These are phyloP conservation scores for Allophyes oxyacanthae DNA, from an alignment of 2,888 invertebrate species.

Conservation along the genomic window DNA sequence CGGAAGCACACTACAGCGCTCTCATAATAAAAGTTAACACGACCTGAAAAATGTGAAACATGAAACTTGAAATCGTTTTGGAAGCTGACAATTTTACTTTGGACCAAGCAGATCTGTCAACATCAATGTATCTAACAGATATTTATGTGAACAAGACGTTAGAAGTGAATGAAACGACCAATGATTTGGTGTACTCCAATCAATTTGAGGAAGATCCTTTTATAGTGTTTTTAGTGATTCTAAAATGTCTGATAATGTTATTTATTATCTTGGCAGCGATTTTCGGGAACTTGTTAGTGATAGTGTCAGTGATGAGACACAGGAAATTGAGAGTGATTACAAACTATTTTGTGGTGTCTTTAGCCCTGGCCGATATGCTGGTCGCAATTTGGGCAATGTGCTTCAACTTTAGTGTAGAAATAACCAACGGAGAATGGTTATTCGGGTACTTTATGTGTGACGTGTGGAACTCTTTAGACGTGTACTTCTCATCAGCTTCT, in stretches of 20 bases:
- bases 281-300: conserved; percentile 96
- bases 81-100: conserved; percentile 76
- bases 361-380: conserved; percentile 97
- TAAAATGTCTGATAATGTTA: conserved; percentile 95
- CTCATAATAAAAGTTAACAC: conserved; percentile 71
- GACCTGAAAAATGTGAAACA: conserved; percentile 75
- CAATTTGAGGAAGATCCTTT: conserved; percentile 83
- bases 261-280: conserved; percentile 96
- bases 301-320: conserved; percentile 93
- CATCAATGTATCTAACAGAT: conserved; percentile 85
- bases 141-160: conserved; percentile 74
- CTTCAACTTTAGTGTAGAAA: conserved; percentile 96
- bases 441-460: conserved; percentile 98
- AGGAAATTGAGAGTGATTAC: conserved; percentile 94
- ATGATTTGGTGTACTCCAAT: conserved; percentile 77
- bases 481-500: conserved; percentile 97
- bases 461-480: conserved; percentile 98
- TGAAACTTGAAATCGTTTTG: conserved; percentile 76
- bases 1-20: conserved; percentile 42
- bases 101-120: conserved; percentile 77
- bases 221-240: conserved; percentile 89
- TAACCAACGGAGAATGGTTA: conserved; percentile 95
- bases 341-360: conserved; percentile 98
- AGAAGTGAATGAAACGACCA: conserved; percentile 76
- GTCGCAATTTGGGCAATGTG: conserved; percentile 98